Conservation (phyloP, 2,888 invertebrate species). For the Crematogaster levior region DNA sequence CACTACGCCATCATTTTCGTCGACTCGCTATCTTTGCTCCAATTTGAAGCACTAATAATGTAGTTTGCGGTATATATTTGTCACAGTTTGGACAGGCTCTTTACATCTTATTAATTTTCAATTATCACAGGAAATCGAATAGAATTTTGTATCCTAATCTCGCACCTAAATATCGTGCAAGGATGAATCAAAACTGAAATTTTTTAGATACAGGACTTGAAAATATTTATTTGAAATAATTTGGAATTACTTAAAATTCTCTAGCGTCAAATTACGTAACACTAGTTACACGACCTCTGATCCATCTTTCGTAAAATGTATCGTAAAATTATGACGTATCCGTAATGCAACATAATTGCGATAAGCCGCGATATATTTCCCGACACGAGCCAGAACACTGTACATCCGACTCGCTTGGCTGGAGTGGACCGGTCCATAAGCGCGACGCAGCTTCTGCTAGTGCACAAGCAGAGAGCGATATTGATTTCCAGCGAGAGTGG, state of each 20-base stretch:
- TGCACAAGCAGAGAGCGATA: constrained; percentile 56
- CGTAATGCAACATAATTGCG: background rate
- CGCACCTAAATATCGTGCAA: background rate
- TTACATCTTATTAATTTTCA: constrained; percentile 1
- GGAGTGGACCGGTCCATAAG: constrained; percentile 37
- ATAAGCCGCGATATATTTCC: constrained; percentile 10
- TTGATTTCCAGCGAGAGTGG: constrained; percentile 64
- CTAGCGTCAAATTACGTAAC: too few relatives aligned
- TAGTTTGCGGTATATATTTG: constrained; percentile 42
- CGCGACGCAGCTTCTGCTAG: constrained; percentile 58
- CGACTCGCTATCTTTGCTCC: background rate
- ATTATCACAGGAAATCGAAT: background rate
- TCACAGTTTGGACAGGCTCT: background rate
- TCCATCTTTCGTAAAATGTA: background rate
- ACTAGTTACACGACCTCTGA: background rate
- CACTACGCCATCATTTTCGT: constrained; percentile 7
- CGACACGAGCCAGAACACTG: background rate
- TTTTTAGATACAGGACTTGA: background rate
- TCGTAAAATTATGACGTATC: background rate
- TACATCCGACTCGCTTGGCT: background rate
- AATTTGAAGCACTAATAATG: constrained; percentile 31
- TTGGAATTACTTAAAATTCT: background rate
- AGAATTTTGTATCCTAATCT: background rate
- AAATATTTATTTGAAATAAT: background rate
- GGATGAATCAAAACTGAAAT: background rate